Evolutionary conservation across 2,797 vertebrate species (phyloP).

Genomic region (Dallia pectoralis): DNA sequence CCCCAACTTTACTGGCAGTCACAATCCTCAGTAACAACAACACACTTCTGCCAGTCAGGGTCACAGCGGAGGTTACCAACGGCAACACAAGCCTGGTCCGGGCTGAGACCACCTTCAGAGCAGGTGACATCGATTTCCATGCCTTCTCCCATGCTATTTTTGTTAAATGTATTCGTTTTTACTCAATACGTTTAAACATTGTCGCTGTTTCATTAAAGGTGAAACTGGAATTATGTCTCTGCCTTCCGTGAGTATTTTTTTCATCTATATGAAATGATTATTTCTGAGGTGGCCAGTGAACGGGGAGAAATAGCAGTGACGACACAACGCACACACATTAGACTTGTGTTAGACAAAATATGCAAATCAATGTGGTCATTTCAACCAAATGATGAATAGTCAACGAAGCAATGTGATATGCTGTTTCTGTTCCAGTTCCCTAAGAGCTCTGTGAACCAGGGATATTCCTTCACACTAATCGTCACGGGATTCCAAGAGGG

Average conservation of each 20-base stretch:
- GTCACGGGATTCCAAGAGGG: constrained; percentile 56
- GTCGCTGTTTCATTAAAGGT: constrained; percentile 43
- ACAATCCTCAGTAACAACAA: neutral
- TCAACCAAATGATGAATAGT: neutral
- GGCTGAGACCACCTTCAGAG: constrained; percentile 40
- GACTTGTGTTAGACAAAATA: neutral
- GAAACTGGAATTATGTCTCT: constrained; percentile 44
- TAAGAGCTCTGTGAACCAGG: constrained; percentile 18
- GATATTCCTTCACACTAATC: constrained; percentile 47
- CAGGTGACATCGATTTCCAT: constrained; percentile 48
- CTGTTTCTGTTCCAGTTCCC: constrained; percentile 57
- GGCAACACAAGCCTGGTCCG: neutral
- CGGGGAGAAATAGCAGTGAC: neutral
- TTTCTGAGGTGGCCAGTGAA: neutral
- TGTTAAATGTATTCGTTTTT: too few relatives aligned
- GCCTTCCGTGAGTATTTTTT: constrained; percentile 58
- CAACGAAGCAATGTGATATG: constrained; percentile 22
- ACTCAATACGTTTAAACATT: neutral
- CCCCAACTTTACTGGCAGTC: constrained; percentile 1
- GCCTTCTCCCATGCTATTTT: neutral
- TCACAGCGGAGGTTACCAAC: neutral
- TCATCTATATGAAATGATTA: neutral
- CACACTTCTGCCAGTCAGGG: neutral
- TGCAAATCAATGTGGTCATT: neutral
- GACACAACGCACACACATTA: neutral